phyloP scores from a whole-genome alignment of 2,797 vertebrate genomes.

The Thalassophryne amazonica region DNA sequence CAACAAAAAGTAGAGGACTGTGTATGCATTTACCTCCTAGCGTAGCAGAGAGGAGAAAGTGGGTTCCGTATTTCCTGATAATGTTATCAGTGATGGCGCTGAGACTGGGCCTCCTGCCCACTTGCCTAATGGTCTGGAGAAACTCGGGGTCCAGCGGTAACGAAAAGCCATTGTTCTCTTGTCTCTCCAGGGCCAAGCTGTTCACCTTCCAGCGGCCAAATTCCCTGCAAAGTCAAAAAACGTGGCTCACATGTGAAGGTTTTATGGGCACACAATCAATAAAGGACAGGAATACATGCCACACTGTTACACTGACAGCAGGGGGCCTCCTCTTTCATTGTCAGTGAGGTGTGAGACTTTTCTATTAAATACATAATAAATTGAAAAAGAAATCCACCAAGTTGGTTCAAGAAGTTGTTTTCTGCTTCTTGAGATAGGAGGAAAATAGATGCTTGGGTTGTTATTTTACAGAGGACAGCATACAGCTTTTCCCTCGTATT shows the following conservation, averaged over 20 bases:
- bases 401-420: conserved; percentile 2
- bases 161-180: conserved; percentile 90
- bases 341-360: neutral
- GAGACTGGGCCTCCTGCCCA: conserved; percentile 90
- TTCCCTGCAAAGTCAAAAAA: conserved; percentile 85
- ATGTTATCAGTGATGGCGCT: conserved; percentile 92
- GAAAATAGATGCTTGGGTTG: conserved; percentile 8
- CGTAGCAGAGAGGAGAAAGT: conserved; percentile 95
- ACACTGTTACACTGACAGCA: neutral
- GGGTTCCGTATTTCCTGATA: conserved; percentile 97
- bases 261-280: conserved; percentile 2
- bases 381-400: conserved; percentile 20
- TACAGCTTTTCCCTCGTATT: conserved; percentile 38
- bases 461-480: conserved; percentile 18
- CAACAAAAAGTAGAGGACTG: no score
- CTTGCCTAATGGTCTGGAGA: conserved; percentile 91
- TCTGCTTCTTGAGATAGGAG: conserved; percentile 3
- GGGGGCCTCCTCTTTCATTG: conserved; percentile 29
- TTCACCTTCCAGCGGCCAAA: conserved; percentile 99
- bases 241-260: conserved; percentile 35
- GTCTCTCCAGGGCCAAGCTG: conserved; percentile 93
- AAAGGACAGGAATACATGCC: neutral
- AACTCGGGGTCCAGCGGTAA: conserved; percentile 95
- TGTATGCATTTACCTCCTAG: conserved; percentile 90
- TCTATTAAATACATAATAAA: conserved; percentile 4